Evolutionary conservation across 1,140 invertebrate species (phyloP).

Genomic region (Diorhabda carinulata): DNA sequence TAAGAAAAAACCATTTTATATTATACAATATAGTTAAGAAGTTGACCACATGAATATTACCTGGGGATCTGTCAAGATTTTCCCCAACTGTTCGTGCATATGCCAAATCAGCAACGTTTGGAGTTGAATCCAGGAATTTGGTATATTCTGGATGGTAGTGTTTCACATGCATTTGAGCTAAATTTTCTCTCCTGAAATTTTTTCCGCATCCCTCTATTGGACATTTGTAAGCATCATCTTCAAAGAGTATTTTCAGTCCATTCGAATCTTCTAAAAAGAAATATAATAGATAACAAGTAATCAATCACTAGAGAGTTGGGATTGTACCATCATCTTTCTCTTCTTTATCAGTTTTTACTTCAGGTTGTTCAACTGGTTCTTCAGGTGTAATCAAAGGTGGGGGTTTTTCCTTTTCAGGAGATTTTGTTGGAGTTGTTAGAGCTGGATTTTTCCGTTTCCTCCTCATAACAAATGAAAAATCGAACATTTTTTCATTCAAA

Average conservation of each 20-base stretch:
- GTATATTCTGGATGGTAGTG: conserved; percentile 81
- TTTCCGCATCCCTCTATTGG: conserved; percentile 80
- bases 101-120: conserved; percentile 80
- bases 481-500: conserved; percentile 54
- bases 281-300: too few relatives aligned
- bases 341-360: conserved; percentile 1
- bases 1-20: not conserved
- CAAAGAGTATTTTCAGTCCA: conserved; percentile 37
- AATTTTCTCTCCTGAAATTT: conserved; percentile 83
- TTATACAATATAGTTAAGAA: not conserved
- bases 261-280: conserved; percentile 8
- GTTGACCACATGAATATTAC: conserved; percentile 11
- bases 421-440: conserved; percentile 5
- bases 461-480: conserved; percentile 59
- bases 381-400: not conserved
- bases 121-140: conserved; percentile 70
- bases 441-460: conserved; percentile 43
- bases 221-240: conserved; percentile 71
- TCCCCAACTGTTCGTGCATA: conserved; percentile 69
- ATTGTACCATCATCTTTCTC: not conserved
- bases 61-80: conserved; percentile 46
- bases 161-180: conserved; percentile 87
- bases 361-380: not conserved
- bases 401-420: not conserved
- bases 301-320: not conserved